phyloP scores from a whole-genome alignment of 1,140 invertebrate genomes.

The Drosophila carrolli region DNA sequence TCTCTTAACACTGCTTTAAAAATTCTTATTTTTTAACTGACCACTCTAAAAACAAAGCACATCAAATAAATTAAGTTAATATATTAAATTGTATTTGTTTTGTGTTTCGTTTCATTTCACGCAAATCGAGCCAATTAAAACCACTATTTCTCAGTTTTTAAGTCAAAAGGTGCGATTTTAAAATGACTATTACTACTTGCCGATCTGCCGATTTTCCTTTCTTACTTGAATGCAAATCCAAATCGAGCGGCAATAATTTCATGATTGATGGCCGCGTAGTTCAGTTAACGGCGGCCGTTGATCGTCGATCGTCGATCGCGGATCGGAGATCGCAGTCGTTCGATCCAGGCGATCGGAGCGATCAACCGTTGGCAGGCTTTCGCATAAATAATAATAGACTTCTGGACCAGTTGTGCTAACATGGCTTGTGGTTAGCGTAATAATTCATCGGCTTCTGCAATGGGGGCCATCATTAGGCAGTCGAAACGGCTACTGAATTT shows the following conservation, averaged over 20 bases:
- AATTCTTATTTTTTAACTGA: too few species aligned
- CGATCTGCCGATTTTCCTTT: not conserved
- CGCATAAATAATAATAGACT: constrained; percentile 82
- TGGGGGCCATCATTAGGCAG: constrained; percentile 75
- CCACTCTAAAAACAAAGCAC: too few species aligned
- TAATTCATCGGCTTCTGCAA: constrained; percentile 66
- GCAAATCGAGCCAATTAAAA: not conserved
- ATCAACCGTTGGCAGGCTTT: constrained; percentile 67
- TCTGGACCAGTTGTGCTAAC: constrained; percentile 80
- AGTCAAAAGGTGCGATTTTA: not conserved
- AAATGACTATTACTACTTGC: not conserved
- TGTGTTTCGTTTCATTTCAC: not conserved
- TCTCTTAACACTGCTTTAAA: too few species aligned
- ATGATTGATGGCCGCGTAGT: constrained; percentile 79
- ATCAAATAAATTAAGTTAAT: too few species aligned
- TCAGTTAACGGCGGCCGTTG: constrained; percentile 67
- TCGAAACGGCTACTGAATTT: constrained; percentile 80
- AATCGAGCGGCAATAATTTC: constrained; percentile 76
- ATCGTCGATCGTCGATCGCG: constrained; percentile 43
- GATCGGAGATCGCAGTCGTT: constrained; percentile 36
- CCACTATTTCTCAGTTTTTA: not conserved
- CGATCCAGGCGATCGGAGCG: constrained; percentile 33
- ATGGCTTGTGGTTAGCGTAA: constrained; percentile 80
- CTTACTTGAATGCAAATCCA: constrained; percentile 47
- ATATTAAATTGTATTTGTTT: too few species aligned